Evolutionary conservation across 1,140 invertebrate species (phyloP).

Genomic region (Adoxophyes honmai): DNA sequence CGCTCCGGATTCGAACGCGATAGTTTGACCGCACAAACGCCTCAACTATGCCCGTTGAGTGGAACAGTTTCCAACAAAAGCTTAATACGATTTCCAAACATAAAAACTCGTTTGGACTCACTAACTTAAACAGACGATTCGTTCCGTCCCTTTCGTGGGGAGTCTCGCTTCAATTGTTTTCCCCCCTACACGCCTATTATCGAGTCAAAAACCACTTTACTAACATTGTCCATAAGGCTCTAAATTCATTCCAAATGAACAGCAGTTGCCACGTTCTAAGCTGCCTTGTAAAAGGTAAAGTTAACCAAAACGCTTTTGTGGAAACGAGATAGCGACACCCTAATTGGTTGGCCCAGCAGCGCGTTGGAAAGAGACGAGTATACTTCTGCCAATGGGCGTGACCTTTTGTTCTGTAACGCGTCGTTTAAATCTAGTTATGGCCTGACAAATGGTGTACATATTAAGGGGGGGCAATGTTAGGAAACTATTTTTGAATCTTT

Average conservation of each 20-base stretch:
- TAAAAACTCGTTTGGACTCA: constrained; percentile 74
- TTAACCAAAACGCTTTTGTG: constrained; percentile 35
- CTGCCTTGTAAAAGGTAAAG: constrained; percentile 48
- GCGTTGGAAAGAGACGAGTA: constrained; percentile 37
- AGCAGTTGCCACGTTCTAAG: constrained; percentile 46
- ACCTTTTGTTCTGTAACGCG: constrained; percentile 47
- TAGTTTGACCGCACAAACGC: constrained; percentile 72
- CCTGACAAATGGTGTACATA: constrained; percentile 75
- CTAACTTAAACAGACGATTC: constrained; percentile 66
- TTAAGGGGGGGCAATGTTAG: constrained; percentile 72
- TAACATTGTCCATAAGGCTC: background rate
- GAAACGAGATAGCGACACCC: constrained; percentile 36
- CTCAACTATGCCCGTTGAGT: constrained; percentile 73
- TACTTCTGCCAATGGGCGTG: constrained; percentile 54
- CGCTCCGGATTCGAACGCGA: constrained; percentile 55
- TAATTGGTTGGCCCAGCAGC: background rate
- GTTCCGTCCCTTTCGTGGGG: constrained; percentile 51
- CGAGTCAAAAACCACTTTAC: background rate
- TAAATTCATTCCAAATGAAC: background rate
- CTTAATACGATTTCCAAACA: constrained; percentile 77
- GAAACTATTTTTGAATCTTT: constrained; percentile 78
- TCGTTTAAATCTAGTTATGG: constrained; percentile 75
- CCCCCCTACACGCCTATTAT: constrained; percentile 33
- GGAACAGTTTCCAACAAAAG: constrained; percentile 75
- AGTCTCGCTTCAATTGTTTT: constrained; percentile 56